Conservation (phyloP, 2,888 invertebrate genomes). For the Dermolepida albohirtum region DNA sequence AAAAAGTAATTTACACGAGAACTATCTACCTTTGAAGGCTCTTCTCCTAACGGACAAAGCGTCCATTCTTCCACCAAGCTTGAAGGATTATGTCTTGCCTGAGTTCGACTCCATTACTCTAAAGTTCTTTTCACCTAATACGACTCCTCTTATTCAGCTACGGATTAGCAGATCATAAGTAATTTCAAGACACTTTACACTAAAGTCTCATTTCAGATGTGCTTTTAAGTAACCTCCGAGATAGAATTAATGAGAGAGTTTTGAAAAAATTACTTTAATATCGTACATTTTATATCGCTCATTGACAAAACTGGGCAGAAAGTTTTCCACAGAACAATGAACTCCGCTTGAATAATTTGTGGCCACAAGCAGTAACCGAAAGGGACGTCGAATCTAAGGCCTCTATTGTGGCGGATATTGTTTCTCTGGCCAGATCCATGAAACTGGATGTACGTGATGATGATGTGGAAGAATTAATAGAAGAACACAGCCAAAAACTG, state of each 20-base stretch:
- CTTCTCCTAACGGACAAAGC: constrained; percentile 38
- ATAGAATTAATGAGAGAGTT: no score
- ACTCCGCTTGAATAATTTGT: constrained; percentile 6
- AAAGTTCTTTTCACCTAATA: constrained; percentile 14
- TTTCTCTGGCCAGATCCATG: constrained; percentile 30
- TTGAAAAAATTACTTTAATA: constrained; percentile 53
- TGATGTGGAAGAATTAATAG: constrained; percentile 33
- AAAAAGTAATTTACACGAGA: constrained; percentile 53
- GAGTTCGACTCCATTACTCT: constrained; percentile 18
- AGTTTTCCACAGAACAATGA: background rate
- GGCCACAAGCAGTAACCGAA: constrained; percentile 16
- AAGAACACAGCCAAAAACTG: no score
- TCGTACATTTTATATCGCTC: constrained; percentile 37
- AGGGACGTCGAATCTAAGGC: constrained; percentile 15
- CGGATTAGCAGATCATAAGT: constrained; percentile 50
- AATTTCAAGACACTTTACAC: constrained; percentile 54
- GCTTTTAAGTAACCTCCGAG: constrained; percentile 31
- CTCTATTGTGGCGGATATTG: constrained; percentile 27
- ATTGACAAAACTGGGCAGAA: no score
- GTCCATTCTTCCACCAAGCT: constrained; percentile 1
- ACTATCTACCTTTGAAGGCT: constrained; percentile 52
- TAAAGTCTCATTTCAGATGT: constrained; percentile 44
- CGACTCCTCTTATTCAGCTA: constrained; percentile 51
- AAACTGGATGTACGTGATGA: constrained; percentile 35
- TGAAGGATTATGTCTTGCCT: constrained; percentile 7